A percentile compares a stretch with the other conserved stretches of the same genome.
Evolutionary conservation across 2,797 vertebrate species (phyloP).

Genomic region (Phrynocephalus vlangalii): DNA sequence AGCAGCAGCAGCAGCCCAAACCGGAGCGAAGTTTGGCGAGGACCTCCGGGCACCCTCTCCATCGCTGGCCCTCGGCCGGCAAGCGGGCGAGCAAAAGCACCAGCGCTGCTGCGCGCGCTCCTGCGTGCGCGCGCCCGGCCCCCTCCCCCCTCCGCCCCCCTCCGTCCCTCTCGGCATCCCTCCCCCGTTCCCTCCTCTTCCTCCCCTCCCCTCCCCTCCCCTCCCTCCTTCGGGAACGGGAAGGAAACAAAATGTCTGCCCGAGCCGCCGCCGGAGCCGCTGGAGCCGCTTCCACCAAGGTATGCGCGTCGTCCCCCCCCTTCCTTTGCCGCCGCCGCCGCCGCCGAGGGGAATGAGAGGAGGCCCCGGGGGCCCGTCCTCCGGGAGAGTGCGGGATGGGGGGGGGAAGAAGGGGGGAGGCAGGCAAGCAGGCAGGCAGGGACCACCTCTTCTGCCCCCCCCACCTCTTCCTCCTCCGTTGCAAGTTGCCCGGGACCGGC

Average conservation of each 20-base stretch:
- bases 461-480: background rate
- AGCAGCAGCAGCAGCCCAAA: background rate
- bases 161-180: background rate
- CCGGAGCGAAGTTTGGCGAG: background rate
- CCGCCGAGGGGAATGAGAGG: background rate
- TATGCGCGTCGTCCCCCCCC: conserved; percentile 68
- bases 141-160: no score
- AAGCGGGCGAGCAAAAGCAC: no score
- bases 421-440: background rate
- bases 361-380: no score
- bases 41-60: background rate
- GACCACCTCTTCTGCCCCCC: no score
- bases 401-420: no score
- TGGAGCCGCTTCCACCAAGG: conserved; percentile 86
- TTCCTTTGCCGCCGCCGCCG: no score
- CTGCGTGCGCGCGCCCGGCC: no score
- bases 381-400: no score
- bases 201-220: conserved; percentile 51
- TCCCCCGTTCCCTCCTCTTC: no score
- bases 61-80: no score
- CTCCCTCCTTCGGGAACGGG: conserved; percentile 57
- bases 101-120: no score
- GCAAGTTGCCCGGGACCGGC: background rate
- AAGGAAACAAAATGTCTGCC: conserved; percentile 90
- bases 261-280: conserved; percentile 84